phyloP scores from a whole-genome alignment of 2,113 vertebrate genomes.

The Caloenas nicobarica region DNA sequence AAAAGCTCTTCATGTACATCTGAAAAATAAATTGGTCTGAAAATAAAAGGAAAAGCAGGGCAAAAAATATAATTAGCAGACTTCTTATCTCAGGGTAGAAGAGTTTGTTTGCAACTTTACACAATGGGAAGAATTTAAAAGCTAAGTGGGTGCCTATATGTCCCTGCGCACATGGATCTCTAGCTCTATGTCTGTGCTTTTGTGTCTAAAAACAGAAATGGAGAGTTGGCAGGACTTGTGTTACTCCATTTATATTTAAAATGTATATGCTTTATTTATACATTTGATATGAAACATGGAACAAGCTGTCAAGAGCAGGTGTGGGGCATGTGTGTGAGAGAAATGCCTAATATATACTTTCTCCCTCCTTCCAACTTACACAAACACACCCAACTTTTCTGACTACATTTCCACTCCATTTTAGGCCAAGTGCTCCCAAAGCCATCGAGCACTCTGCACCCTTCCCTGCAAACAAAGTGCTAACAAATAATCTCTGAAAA shows the following conservation, averaged over 20 bases:
- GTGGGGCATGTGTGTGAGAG: conserved; percentile 33
- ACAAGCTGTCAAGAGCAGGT: conserved; percentile 61
- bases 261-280: conserved; percentile 54
- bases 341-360: conserved; percentile 15
- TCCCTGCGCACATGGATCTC: background rate
- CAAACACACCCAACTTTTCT: conserved; percentile 29
- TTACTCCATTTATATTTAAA: conserved; percentile 10
- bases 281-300: conserved; percentile 52
- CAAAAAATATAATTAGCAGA: background rate
- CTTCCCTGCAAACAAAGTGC: background rate
- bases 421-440: conserved; percentile 14
- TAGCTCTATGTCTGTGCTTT: background rate
- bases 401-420: conserved; percentile 50
- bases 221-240: conserved; percentile 23
- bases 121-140: background rate
- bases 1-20: background rate
- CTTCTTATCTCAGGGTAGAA: background rate
- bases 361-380: conserved; percentile 27
- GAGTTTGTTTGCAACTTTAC: background rate
- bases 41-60: background rate
- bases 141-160: background rate
- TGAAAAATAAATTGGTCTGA: background rate
- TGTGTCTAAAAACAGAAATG: background rate
- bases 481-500: background rate
- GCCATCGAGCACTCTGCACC: background rate